Conservation (phyloP, 2,113 vertebrate species). For the Oreochromis aureus region DNA sequence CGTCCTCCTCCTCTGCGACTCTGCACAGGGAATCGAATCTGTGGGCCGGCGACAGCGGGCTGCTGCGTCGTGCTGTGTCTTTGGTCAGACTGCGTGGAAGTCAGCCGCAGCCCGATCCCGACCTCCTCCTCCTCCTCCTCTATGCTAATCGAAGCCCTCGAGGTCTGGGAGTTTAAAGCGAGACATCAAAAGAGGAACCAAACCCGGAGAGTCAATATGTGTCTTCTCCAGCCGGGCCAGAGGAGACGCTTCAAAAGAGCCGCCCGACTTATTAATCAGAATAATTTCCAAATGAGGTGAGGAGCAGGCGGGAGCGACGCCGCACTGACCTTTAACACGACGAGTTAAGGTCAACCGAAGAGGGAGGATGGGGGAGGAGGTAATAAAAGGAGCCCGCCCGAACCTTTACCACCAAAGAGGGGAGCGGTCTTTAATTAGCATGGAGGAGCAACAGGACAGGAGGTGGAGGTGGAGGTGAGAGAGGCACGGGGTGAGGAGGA, state of each 20-base stretch:
- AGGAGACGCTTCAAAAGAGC: slow-evolving; percentile 47
- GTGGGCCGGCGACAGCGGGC: background rate
- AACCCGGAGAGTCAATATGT: slow-evolving; percentile 54
- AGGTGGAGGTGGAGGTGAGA: background rate
- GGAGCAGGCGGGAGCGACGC: background rate
- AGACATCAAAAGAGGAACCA: slow-evolving; percentile 47
- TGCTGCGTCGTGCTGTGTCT: background rate
- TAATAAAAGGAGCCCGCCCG: background rate
- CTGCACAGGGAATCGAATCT: background rate
- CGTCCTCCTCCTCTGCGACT: background rate
- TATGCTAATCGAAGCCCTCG: slow-evolving; percentile 37
- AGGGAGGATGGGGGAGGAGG: background rate
- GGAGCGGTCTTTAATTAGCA: background rate
- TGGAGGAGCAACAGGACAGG: background rate
- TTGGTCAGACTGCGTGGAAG: slow-evolving; percentile 1
- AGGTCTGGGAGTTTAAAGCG: slow-evolving; percentile 40
- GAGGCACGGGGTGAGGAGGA: background rate
- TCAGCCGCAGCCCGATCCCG: background rate
- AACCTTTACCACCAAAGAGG: background rate
- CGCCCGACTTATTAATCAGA: slow-evolving; percentile 26
- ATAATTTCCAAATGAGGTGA: slow-evolving; percentile 43
- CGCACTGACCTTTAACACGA: slow-evolving; percentile 40
- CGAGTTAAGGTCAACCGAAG: slow-evolving; percentile 24
- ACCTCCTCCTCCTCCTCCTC: background rate
- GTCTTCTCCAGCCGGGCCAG: slow-evolving; percentile 52